Conservation (phyloP, 64 coral and sea anemone genomes). For the Dendrophyllia cribrosa region DNA sequence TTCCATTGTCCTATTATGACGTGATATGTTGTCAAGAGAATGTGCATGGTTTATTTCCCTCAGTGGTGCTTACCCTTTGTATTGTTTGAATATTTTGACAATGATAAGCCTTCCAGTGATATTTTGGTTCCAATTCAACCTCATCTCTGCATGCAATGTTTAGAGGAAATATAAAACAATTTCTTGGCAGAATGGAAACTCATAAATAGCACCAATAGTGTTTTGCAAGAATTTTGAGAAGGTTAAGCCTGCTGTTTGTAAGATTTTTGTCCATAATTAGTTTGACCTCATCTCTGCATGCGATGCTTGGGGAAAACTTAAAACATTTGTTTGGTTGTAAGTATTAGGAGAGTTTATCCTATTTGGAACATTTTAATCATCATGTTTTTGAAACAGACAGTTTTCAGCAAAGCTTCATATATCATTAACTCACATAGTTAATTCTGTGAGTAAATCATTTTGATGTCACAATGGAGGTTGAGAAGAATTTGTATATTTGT, state of each 20-base stretch:
- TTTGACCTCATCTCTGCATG: not conserved
- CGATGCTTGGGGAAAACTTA: slow-evolving; percentile 13
- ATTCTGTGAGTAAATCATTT: too few relatives aligned
- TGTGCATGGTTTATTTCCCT: slow-evolving; percentile 7
- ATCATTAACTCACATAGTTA: too few relatives aligned
- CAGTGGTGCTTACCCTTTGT: not conserved
- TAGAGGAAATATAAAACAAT: not conserved
- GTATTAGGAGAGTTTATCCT: not conserved
- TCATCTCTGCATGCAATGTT: slow-evolving; percentile 41
- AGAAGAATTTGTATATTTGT: not conserved
- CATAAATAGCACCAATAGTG: not conserved
- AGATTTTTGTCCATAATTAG: too few relatives aligned
- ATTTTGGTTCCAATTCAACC: not conserved
- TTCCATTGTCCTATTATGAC: not conserved
- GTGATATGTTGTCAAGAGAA: slow-evolving; percentile 1
- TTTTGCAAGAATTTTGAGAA: not conserved
- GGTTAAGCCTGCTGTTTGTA: too few relatives aligned
- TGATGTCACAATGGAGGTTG: too few relatives aligned
- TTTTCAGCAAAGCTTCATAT: too few relatives aligned
- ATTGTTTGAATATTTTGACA: slow-evolving; percentile 13
- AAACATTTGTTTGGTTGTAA: too few relatives aligned
- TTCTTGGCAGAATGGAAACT: not conserved
- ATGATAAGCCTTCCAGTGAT: not conserved
- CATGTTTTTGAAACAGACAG: too few relatives aligned
- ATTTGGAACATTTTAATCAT: too few relatives aligned